These are phyloP conservation scores for Polypterus senegalus DNA, from an alignment of 2,113 vertebrate genomes.

Conservation along the genomic window DNA sequence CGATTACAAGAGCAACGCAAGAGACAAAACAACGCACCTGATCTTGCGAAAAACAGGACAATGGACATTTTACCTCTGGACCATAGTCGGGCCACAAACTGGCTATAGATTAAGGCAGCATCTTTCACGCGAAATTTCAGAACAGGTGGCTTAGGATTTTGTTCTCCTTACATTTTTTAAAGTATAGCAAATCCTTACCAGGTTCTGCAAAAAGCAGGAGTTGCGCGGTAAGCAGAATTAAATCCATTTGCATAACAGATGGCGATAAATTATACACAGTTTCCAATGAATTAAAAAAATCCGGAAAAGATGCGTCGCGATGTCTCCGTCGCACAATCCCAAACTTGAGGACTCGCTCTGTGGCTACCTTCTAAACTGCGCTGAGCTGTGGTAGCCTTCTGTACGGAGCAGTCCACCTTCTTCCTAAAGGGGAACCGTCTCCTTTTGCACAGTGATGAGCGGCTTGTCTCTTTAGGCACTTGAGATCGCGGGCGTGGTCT, in stretches of 20 bases:
- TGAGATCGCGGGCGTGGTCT: too few species aligned
- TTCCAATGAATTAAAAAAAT: constrained; percentile 19
- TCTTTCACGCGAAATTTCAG: background rate
- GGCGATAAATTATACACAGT: constrained; percentile 24
- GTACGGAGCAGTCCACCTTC: constrained; percentile 42
- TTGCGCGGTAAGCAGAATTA: constrained; percentile 52
- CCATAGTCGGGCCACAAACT: too few species aligned
- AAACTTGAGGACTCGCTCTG: constrained; percentile 22
- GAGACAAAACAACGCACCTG: too few species aligned
- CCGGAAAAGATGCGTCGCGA: constrained; percentile 17
- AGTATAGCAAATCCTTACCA: constrained; percentile 42
- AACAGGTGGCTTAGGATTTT: background rate
- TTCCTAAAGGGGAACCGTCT: constrained; percentile 19
- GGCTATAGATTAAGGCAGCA: too few species aligned
- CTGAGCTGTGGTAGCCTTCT: constrained; percentile 25
- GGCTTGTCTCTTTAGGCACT: too few species aligned
- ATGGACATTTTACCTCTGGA: too few species aligned
- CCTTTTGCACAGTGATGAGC: background rate
- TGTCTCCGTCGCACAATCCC: constrained; percentile 16
- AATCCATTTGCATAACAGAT: constrained; percentile 49
- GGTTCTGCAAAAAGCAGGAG: constrained; percentile 53
- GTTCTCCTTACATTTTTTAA: background rate
- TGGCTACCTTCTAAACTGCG: constrained; percentile 28
- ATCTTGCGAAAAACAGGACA: too few species aligned
- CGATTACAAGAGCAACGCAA: too few species aligned